Base-by-base conservation (phyloP, 2,113 vertebrate genomes). In the Ahaetulla prasina region DNA sequence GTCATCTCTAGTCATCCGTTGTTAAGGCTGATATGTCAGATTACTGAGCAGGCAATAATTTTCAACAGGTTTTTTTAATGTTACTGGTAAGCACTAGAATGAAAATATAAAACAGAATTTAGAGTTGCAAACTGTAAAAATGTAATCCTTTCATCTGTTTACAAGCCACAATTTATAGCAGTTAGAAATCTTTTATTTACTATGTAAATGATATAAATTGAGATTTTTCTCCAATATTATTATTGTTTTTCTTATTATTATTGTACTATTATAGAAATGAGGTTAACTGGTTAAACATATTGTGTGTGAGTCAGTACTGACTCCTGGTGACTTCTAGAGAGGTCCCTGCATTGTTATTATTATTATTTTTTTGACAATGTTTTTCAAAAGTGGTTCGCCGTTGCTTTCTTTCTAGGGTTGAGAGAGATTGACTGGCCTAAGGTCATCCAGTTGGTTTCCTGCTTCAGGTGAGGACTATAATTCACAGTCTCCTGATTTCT, bases 1-100 rank as follows among this genome's bases (percentile, higher is more conserved):
- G 27, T 52, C 85, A 52, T 23, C 23, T 84, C 35, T 1, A 3
- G 30, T 20, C 57, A 89, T 92, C n/a, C 88, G 11, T 50, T 87
- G 16, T 87, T 92, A 27, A 89, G 93, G 54, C 88, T 45, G 92
- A 92, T 87, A 89, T 55, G 60, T 53, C 16, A 63, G 45, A 47
- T 53, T 20, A 63, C 25, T 53, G 49, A 20, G 23, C 43, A 12
- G 90, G 54, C 43, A 91, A 3, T 4, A 25, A 10, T 5, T 63
- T 63, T 63, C 27, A 63, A 63, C 10, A 30, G 10, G 8, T 63
- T 63, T 57, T 60, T 9, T 22, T 1, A 53, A 35, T 52, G 3
- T 87, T 53, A 85, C 39, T 12, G 8, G 25, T 23, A 43, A 85
- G 4, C 23, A 55, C 88, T 87, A 18, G 84, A 85, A 63, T 3